A percentile compares a stretch with the other conserved stretches of the same genome.
Conservation (phyloP, 1,140 invertebrate species). For the Whitmania pigra region DNA sequence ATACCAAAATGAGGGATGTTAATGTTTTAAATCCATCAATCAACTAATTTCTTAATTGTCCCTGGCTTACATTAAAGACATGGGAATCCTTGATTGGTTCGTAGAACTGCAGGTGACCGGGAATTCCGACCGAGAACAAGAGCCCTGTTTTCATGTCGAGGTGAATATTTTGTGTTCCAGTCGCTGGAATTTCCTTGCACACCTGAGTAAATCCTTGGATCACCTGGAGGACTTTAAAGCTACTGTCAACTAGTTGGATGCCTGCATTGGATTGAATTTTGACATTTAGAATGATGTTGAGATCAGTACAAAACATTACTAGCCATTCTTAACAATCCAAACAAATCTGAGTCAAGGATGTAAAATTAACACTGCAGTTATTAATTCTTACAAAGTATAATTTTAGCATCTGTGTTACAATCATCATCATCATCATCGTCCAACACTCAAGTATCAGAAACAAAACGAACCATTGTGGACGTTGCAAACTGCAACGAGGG, state of each 20-base stretch:
- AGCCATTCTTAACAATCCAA: not conserved
- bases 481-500: not conserved
- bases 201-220: not conserved
- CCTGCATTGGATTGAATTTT: not conserved
- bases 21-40: too few relatives aligned
- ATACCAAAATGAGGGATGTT: too few relatives aligned
- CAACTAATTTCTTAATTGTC: too few relatives aligned
- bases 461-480: not conserved
- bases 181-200: not conserved
- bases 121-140: not conserved
- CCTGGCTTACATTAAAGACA: not conserved
- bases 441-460: not conserved
- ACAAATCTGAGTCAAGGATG: not conserved
- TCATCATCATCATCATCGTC: not conserved
- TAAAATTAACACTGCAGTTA: not conserved
- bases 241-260: not conserved
- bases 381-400: not conserved
- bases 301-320: not conserved
- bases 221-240: not conserved
- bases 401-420: not conserved
- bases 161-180: not conserved
- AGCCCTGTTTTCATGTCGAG: not conserved
- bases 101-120: conserved; percentile 5
- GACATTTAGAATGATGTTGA: not conserved
- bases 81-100: not conserved